Percentiles rank a stretch among this genome's conserved stretches.
phyloP scores from a whole-genome alignment of 2,888 invertebrate genomes.

The Drosophila birchii region DNA sequence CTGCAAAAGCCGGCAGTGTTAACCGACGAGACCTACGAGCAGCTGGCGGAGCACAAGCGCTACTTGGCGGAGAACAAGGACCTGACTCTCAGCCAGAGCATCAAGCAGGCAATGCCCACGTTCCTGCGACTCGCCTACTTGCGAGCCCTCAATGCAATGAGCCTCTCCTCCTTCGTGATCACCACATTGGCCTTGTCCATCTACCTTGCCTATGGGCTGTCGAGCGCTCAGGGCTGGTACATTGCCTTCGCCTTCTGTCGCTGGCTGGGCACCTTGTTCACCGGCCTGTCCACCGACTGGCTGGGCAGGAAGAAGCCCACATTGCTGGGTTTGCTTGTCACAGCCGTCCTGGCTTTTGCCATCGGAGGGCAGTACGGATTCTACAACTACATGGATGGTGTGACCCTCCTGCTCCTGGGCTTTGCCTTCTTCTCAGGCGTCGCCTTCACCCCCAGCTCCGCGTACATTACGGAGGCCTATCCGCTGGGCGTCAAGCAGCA shows the following conservation, averaged over 20 bases:
- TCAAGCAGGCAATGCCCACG: constrained; percentile 59
- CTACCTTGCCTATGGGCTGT: neutral
- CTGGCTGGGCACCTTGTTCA: constrained; percentile 48
- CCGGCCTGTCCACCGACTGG: constrained; percentile 56
- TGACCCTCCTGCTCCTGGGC: constrained; percentile 46
- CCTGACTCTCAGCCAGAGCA: constrained; percentile 48
- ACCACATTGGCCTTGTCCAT: constrained; percentile 1
- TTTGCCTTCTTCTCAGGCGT: constrained; percentile 71
- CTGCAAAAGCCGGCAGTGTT: constrained; percentile 66
- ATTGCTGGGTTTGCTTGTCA: constrained; percentile 57
- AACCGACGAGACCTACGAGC: constrained; percentile 69
- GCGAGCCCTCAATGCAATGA: constrained; percentile 70
- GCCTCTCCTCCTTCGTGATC: constrained; percentile 46
- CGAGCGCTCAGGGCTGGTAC: constrained; percentile 15
- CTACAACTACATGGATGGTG: neutral
- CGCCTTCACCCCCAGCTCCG: constrained; percentile 64
- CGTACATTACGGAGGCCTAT: constrained; percentile 76
- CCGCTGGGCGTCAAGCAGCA: constrained; percentile 78
- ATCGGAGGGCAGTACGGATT: constrained; percentile 45
- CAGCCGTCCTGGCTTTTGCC: constrained; percentile 56
- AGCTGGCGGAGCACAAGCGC: constrained; percentile 75
- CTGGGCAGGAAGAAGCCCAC: constrained; percentile 70
- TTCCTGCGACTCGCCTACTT: constrained; percentile 61
- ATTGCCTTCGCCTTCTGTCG: constrained; percentile 57
- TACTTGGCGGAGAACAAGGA: constrained; percentile 72